Percentiles rank a stretch among this genome's conserved stretches.
phyloP scores from a whole-genome alignment of 2,113 vertebrate species.

The Danio rerio region DNA sequence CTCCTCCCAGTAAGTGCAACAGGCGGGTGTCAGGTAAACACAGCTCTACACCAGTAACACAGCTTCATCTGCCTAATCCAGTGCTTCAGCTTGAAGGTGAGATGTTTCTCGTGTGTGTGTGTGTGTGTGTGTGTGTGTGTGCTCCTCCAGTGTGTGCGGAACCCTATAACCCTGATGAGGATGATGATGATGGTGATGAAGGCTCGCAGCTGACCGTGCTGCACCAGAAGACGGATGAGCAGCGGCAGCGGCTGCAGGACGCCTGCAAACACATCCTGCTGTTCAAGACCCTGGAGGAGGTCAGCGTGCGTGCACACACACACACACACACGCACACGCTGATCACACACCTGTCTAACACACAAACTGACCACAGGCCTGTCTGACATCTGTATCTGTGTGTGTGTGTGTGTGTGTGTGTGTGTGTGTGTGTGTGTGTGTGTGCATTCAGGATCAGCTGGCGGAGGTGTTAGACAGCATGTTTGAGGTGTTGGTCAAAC shows the following conservation, averaged over 20 bases:
- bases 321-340: too few species aligned
- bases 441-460: conserved; percentile 82
- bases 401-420: too few species aligned
- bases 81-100: background rate
- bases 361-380: too few species aligned
- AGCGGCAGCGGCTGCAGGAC: conserved; percentile 89
- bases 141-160: conserved; percentile 88
- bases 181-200: conserved; percentile 85
- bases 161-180: conserved; percentile 90
- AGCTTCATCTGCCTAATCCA: too few species aligned
- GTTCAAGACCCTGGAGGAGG: conserved; percentile 95
- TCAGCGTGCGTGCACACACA: conserved; percentile 51
- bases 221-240: conserved; percentile 91
- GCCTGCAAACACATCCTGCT: conserved; percentile 92
- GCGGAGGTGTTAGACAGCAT: conserved; percentile 93
- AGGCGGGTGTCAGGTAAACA: conserved; percentile 91
- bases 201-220: conserved; percentile 81
- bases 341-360: background rate
- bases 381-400: background rate
- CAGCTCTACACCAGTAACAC: too few species aligned
- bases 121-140: conserved; percentile 12
- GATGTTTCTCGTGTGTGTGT: too few species aligned
- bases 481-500: conserved; percentile 92
- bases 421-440: too few species aligned
- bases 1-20: conserved; percentile 77